Evolutionary conservation across 2,888 invertebrate species (phyloP), one percentile per base, ranked within the genome.

Genomic region (Lasioglossum morio): DNA sequence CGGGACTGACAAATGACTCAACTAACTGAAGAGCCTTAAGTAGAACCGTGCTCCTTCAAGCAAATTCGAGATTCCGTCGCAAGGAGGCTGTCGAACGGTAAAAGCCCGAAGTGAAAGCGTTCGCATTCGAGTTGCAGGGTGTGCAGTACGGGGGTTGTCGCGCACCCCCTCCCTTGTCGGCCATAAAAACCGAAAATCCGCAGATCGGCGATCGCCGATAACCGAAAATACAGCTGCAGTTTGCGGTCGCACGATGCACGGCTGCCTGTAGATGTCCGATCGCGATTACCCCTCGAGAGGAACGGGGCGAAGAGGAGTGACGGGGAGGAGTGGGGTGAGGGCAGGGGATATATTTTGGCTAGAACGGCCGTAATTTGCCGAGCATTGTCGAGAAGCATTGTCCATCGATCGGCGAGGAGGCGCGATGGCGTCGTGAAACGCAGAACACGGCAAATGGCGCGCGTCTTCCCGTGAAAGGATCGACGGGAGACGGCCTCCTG

Each of bases 191-290:
- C 88, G 92, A 93, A 94, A 94, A 94, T 94, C 93, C 93, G 91
- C 93, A 93, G 95, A 95, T 95, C 94, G 94, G 93, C 86, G 92
- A 94, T 94, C 90, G 87, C 84, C 92, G 95, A 95, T 95, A 95
- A 94, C 91, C 93, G 92, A 93, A 94, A 95, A 94, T 93, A 94
- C 95, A 95, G 95, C 95, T 95, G 93, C 92, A 92, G 94, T 93
- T 94, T 94, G 94, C 92, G 94, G 94, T 94, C 92, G 90, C 92
- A 93, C 94, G 92, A 88, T 89, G 89, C 88, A 82, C 91, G 85
- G 86, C 78, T 81, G 87, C 81, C 85, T 88, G 87, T 90, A 92
- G 92, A 92, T 93, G 90, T 85, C 84, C 85, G 91, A 86, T 90
- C 88, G 88, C 89, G 92, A 93, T 91, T 91, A 82, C 84, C 82